phyloP scores from a whole-genome alignment of 2,797 vertebrate genomes.

The Acridotheres tristis region DNA sequence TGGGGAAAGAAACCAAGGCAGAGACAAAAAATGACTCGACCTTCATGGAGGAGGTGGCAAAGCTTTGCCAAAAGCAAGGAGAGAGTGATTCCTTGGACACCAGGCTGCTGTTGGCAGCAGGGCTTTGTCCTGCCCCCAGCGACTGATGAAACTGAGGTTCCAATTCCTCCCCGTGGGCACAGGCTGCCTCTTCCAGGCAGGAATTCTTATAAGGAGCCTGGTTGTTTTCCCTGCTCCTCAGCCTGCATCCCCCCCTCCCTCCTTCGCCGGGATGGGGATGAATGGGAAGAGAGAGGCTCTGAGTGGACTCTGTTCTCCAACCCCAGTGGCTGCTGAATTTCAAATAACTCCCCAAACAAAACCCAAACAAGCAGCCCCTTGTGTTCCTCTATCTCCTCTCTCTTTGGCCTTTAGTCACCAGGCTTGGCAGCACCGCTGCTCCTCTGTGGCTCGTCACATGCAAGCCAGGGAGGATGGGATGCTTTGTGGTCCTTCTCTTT shows the following conservation, averaged over 20 bases:
- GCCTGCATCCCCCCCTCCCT: background rate
- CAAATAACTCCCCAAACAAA: conserved; percentile 71
- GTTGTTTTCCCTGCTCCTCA: conserved; percentile 51
- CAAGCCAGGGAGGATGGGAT: conserved; percentile 19
- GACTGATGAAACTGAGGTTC: background rate
- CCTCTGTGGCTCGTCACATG: conserved; percentile 63
- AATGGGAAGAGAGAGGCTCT: conserved; percentile 68
- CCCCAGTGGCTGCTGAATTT: conserved; percentile 63
- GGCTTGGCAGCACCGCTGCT: conserved; percentile 54
- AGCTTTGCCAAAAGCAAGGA: background rate
- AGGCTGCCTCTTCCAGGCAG: background rate
- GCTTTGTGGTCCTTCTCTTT: background rate
- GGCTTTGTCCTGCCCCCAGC: background rate
- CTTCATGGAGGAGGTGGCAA: background rate
- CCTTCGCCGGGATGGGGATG: background rate
- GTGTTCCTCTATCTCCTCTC: conserved; percentile 66
- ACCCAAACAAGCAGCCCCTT: conserved; percentile 56
- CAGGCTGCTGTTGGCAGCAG: background rate
- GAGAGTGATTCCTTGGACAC: background rate
- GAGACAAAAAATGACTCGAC: background rate
- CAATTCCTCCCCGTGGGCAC: background rate
- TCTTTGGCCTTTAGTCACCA: conserved; percentile 68
- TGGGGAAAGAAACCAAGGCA: conserved; percentile 23
- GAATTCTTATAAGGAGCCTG: conserved; percentile 30
- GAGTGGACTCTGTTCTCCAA: conserved; percentile 70